Evolutionary conservation across 2,888 invertebrate species (phyloP), one percentile per base, ranked within the genome.

Genomic region (Drosophila monieri): DNA sequence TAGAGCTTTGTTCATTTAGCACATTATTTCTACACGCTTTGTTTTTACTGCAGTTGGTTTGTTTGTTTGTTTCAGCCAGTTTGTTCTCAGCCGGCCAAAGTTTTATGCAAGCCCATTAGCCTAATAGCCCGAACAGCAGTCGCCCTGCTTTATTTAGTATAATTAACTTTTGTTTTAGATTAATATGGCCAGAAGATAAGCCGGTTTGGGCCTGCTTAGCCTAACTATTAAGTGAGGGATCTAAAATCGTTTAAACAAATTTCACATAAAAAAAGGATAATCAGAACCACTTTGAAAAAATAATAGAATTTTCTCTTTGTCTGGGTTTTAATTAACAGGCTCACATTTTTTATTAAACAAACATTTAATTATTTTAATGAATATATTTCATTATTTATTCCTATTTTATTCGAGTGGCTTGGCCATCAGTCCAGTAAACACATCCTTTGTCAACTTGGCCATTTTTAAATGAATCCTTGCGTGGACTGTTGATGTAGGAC

Each of bases 21-120:
- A 79, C 80, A 81, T 79, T 83, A 72, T 75, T 80, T 79, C 74
- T 76, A 73, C 60, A 78, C 74, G 76, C 80, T 79, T 80, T 78
- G 78, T 78, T 68, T 72, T 71, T 70, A 72, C 64, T 71, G 65
- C 55, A 69, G 71, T 71, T 72, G 65, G 71, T 56, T 70, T 70
- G 60, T 53, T 68, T 56, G 60, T 30, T 56, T 32, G 68, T 27
- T 27, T 27, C 27, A 27, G 27, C 39, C 23, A 53, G 62, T 61
- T 60, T 62, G 44, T 56, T 56, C 46, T 56, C 43, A 44, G 15
- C 32, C 46, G 53, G 62, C 57, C 39, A 75, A 80, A 84, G 77
- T 81, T 81, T 77, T 73, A 64, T 64, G 69, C 64, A 51, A 41
- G 67, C 65, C 77, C 74, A 78, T 81, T 75, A 73, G 73, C 62